Evolutionary conservation across 2,888 invertebrate genomes (phyloP), one percentile per base, ranked within the genome.

Genomic region (Argyresthia albistria): DNA sequence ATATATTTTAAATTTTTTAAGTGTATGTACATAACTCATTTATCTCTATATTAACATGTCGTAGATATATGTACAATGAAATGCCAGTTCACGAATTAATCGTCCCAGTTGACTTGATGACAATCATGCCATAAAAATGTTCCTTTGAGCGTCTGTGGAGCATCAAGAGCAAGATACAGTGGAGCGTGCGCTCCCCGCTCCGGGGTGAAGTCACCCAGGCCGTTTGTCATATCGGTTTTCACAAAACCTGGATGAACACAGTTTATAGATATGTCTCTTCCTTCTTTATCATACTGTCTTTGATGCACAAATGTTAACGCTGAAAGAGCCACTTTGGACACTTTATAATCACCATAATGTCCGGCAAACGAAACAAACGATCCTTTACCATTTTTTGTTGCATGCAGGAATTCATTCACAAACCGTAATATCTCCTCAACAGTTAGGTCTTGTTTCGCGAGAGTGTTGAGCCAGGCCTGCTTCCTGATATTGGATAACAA

Each of bases 391-490:
- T 81, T 89, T 58, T 76, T 82, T 60, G 88, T 80, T 53, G 89
- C 89, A 77, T 79, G 72, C 51, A 91, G 80, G 67, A 91, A 92
- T 54, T 89, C 84, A 60, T 87, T 79, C 61, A 91, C 88, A 65
- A 91, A 81, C 35, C 76, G 73, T 60, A 82, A 69, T 51, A 92
- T 80, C 58, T 90, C 81, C 53, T 83, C 80, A 53, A 84, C 77
- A 8, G 88, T 88, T 25, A 90, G 71, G 61, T 88, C 73, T 50
- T 87, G 83, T 61, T 81, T 84, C 37, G 69, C 66, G 56, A 87
- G 65, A 8, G 73, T 76, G 57, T 87, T 84, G 49, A 86, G 66
- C 87, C 87, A 87, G 53, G 70, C 58, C 59, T 87, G 86, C 69
- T 81, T 83, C 55, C 76, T 73, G 56, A 87, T 78, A 60, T 87